Evolutionary conservation across 2,888 invertebrate genomes (phyloP), one percentile per base, ranked within the genome.

Genomic region (Camptogramma bilineatum): DNA sequence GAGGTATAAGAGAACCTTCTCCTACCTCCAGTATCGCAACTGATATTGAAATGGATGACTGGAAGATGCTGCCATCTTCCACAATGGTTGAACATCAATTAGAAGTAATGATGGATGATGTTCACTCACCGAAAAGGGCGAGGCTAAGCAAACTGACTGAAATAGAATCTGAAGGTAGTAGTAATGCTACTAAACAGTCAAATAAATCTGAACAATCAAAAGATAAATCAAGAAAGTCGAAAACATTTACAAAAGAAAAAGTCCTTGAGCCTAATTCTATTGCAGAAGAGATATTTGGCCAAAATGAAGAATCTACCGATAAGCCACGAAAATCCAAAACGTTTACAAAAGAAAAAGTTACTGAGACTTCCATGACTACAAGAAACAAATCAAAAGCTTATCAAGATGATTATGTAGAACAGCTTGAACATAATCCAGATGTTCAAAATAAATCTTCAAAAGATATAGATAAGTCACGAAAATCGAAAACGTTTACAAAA

Each of bases 11-110:
- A 52, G 81, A 83, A 21, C 69, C 70, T 28, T 90, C 90, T 1
- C 83, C 75, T 0, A 72, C 81, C 1, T 84, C 86, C 4, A 88
- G 84, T 72, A 69, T 85, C 17, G 83, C 84, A 52, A 83, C 80
- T 52, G 90, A 91, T 65, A 80, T 86, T 57, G 92, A 92, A 79
- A 80, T 90, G 72, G 91, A 91, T 65, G 88, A 88, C 42, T 90
- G 91, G 88, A 84, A 80, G 57, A 77, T 82, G 13, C 68, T 93
- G 8, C 91, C 93, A 24, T 93, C 93, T 19, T 93, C 93, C 7
- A 93, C 93, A 39, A 87, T 93, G 89, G 81, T 93, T 58, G 92
- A 87, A 28, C 80, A 84, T 62, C 85, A 88, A 67, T 62, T 85
- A 5, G 82, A 88, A 72, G 78, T 77, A 8, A 76, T 77, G 60